phyloP scores from a whole-genome alignment of 2,888 invertebrate species.

The Callimorpha dominula region DNA sequence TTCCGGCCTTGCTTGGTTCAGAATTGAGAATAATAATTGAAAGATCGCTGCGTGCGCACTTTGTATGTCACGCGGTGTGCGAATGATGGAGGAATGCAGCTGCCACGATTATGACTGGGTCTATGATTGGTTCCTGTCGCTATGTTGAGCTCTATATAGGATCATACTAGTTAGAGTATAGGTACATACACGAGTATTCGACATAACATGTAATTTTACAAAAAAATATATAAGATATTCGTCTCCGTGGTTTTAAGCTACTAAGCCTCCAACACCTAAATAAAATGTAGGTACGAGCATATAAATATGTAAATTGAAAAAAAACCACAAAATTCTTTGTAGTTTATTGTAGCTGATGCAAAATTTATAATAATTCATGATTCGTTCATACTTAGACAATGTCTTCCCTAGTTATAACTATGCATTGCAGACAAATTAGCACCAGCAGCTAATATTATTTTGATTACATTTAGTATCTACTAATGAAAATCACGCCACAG shows the following conservation, averaged over 20 bases:
- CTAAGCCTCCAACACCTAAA: not conserved
- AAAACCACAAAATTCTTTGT: not conserved
- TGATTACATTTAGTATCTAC: not conserved
- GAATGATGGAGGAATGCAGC: slow-evolving; percentile 66
- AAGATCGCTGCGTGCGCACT: slow-evolving; percentile 71
- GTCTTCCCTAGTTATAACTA: not conserved
- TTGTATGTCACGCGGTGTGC: slow-evolving; percentile 71
- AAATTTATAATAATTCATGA: not conserved
- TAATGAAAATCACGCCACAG: not conserved
- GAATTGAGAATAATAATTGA: slow-evolving; percentile 81
- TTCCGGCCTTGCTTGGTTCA: slow-evolving; percentile 71
- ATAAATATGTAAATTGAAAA: no score
- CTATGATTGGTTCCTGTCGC: slow-evolving; percentile 57
- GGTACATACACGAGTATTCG: not conserved
- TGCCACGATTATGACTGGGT: slow-evolving; percentile 47
- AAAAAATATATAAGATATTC: not conserved
- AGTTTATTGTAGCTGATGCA: not conserved
- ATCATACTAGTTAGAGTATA: slow-evolving; percentile 23
- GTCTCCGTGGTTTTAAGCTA: not conserved
- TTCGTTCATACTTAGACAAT: not conserved
- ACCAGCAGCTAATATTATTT: not conserved
- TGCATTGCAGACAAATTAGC: not conserved
- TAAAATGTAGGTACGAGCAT: not conserved
- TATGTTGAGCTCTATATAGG: slow-evolving; percentile 50
- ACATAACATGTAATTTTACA: not conserved